Evolutionary conservation across 2,113 vertebrate species (phyloP), one percentile per base, ranked within the genome.

Genomic region (Salvelinus sp.): DNA sequence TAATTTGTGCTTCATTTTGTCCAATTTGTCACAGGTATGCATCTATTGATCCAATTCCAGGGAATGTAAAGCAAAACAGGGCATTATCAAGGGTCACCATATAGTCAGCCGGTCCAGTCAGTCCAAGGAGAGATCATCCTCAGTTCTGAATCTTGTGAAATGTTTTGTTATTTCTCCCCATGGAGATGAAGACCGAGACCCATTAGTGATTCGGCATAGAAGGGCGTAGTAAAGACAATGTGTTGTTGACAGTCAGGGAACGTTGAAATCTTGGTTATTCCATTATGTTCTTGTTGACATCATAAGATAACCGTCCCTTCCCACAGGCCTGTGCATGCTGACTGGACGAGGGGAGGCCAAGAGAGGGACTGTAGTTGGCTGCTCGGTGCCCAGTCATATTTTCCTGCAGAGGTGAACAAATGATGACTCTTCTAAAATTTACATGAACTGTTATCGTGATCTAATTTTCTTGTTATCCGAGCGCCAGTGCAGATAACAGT

Each of bases 241-340:
- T 25, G 64, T 14, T 20, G 30, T 28, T 25, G 14, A 30, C 67
- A 69, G 67, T 69, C 47, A 72, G 25, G 66, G 48, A 47, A 58
- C n/a, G 13, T 33, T 27, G 20, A 68, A 25, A 50, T 69, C 50
- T 20, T 14, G 44, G 57, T 80, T 81, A 93, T 69, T 86, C 82
- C 78, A 75, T 44, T 12, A 85, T 20, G 79, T 88, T 92, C 50
- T 86, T 91, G 91, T 91, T 93, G 82, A 87, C 68, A 85, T 93
- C 92, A 5, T 88, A 92, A 0, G 93, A 93, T 69, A 92, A 83
- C 67, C 90, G 90, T 58, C 92, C 85, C 81, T 92, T 92, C 50
- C 88, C 83, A 0, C 79, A 86, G 20, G 81, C 78, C 12, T 85
- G 88, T 71, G 82, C 73, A 60, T 89, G 86, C 81, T 80, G 88